A percentile compares a stretch with the other conserved stretches of the same genome.
These are phyloP conservation scores for Crypturellus undulatus DNA, from an alignment of 2,113 vertebrate genomes.

Conservation along the genomic window DNA sequence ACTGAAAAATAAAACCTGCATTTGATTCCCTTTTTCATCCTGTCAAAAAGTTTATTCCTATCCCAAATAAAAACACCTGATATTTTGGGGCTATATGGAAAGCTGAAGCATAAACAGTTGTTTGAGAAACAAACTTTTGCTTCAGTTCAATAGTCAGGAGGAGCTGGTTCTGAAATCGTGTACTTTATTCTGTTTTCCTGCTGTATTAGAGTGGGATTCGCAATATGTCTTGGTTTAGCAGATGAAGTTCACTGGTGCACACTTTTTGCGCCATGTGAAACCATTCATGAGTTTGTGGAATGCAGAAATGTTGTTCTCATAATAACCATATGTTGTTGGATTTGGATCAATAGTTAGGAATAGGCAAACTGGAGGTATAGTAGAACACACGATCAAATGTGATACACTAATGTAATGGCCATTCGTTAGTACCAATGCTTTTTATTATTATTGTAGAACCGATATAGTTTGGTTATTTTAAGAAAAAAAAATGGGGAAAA, in stretches of 20 bases:
- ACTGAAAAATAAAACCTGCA: neutral
- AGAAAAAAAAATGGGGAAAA: neutral
- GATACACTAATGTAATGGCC: neutral
- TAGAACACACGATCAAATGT: neutral
- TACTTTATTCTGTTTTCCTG: neutral
- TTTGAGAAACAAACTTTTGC: slow-evolving; percentile 20
- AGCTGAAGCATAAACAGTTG: neutral
- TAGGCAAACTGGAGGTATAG: neutral
- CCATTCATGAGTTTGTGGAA: neutral
- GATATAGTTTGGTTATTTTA: neutral
- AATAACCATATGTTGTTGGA: neutral
- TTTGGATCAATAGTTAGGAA: neutral
- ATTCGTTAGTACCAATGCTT: neutral
- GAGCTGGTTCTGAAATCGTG: neutral
- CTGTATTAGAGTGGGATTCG: slow-evolving; percentile 27
- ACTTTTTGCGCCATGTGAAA: neutral
- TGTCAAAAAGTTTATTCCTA: neutral
- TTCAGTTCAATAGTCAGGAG: neutral
- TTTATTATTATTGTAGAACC: no score
- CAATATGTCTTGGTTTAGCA: neutral
- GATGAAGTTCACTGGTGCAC: neutral
- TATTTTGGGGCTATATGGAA: neutral
- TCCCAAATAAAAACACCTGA: neutral
- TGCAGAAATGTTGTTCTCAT: neutral
- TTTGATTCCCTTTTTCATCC: neutral